Base-by-base conservation (phyloP, 2,888 invertebrate species). In the Piscicola geometra region DNA sequence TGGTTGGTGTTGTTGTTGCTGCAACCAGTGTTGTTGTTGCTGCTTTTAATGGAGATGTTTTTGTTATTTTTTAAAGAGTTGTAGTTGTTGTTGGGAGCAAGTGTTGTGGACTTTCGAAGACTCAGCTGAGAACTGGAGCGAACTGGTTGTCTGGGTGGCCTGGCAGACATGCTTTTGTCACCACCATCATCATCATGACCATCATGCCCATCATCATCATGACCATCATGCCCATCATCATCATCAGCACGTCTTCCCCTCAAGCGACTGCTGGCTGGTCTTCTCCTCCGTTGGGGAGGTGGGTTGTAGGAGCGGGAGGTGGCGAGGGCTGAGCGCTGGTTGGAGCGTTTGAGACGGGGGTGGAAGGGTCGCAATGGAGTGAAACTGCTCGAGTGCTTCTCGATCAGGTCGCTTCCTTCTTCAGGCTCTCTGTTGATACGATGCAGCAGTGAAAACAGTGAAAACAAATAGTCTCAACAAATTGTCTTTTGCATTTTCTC, bases 351-450 rank as follows among this genome's bases (percentile, higher is more conserved):
- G 0, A 56, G 50, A 0, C 72, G 1, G 5, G 72, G 72, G 32
- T 12, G 2, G 33, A 72, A 72, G 18, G 72, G 72, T 18, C 50
- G 36, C 1, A 32, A 28, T 3, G 56, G 32, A 18, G 72, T 72
- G 56, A 72, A 72, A 5, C 30, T 56, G 50, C 30, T 21, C 32
- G 72, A 52, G 33, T 72, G 72, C n/a, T 30, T 28, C n/a, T 72
- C 72, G 15, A 72, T 21, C 32, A 72, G 30, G 35, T 72, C 72
- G 18, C 32, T 25, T 9, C 9, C 30, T 30, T 36, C 30, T 52
- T 50, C 52, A 1, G 32, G n/a, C n/a, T n/a, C n/a, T n/a, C n/a
- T n/a, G n/a, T n/a, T n/a, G n/a, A n/a, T n/a, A n/a, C n/a, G n/a
- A n/a, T n/a, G n/a, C n/a, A n/a, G n/a, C n/a, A n/a, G n/a, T n/a